phyloP scores from a whole-genome alignment of 2,888 invertebrate species.

The Cheilosia scutellata region DNA sequence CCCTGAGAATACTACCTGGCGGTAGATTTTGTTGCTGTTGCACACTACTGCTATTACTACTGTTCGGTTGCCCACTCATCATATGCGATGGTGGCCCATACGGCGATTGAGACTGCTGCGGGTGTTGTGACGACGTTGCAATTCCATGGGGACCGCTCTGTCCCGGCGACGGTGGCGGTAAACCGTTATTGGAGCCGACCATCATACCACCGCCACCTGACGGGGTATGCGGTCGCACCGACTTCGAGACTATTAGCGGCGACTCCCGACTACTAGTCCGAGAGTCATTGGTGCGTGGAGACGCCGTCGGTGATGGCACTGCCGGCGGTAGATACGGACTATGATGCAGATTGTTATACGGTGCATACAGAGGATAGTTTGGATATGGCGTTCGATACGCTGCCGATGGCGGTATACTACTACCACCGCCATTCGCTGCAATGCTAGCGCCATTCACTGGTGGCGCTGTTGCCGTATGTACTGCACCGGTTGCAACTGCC shows the following conservation, averaged over 20 bases:
- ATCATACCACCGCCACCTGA: conserved; percentile 71
- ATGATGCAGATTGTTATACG: conserved; percentile 91
- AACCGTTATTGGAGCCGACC: conserved; percentile 72
- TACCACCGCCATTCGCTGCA: conserved; percentile 78
- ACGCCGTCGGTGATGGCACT: conserved; percentile 87
- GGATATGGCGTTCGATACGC: conserved; percentile 84
- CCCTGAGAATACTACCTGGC: conserved; percentile 68
- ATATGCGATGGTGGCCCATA: conserved; percentile 69
- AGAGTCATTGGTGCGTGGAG: conserved; percentile 87
- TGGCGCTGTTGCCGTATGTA: conserved; percentile 78
- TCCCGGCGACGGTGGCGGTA: conserved; percentile 70
- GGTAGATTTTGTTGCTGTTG: conserved; percentile 58
- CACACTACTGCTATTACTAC: conserved; percentile 40
- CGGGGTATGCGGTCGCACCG: conserved; percentile 78
- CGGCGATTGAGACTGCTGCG: conserved; percentile 69
- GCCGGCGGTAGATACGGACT: conserved; percentile 89
- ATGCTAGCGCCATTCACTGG: conserved; percentile 80
- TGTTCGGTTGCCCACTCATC: conserved; percentile 60
- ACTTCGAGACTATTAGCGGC: conserved; percentile 78
- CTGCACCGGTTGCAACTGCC: conserved; percentile 78
- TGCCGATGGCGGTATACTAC: conserved; percentile 81
- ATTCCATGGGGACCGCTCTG: conserved; percentile 58
- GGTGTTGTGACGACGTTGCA: conserved; percentile 44
- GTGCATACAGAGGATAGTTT: conserved; percentile 88
- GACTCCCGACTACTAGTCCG: conserved; percentile 79